Evolutionary conservation across 2,888 invertebrate species (phyloP).

Genomic region (Pharmacophagus antenor): DNA sequence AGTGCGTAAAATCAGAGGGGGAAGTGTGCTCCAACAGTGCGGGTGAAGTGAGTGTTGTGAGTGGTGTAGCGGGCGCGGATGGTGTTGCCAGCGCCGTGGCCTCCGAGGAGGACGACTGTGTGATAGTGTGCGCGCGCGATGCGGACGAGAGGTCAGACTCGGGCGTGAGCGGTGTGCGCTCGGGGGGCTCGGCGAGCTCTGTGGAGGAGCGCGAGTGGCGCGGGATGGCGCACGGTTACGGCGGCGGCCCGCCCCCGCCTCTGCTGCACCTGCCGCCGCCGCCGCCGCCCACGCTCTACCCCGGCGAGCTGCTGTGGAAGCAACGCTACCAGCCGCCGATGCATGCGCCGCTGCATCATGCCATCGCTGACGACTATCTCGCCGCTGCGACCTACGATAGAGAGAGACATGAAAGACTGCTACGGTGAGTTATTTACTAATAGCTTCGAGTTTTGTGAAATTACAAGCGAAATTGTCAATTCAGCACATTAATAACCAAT

Average conservation of each 20-base stretch:
- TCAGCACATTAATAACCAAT: too few relatives aligned
- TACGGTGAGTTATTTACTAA: slow-evolving; percentile 73
- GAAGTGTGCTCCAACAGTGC: slow-evolving; percentile 60
- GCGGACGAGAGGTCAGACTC: slow-evolving; percentile 83
- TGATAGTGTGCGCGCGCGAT: slow-evolving; percentile 82
- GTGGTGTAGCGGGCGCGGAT: slow-evolving; percentile 74
- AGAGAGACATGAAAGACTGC: slow-evolving; percentile 84
- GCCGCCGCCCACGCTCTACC: slow-evolving; percentile 76
- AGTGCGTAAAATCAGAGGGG: slow-evolving; percentile 71
- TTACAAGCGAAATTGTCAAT: too few relatives aligned
- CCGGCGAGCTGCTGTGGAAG: slow-evolving; percentile 82
- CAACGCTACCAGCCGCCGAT: slow-evolving; percentile 81
- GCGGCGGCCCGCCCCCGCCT: slow-evolving; percentile 83
- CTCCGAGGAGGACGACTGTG: slow-evolving; percentile 84
- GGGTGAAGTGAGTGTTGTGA: slow-evolving; percentile 65
- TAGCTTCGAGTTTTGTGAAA: not conserved
- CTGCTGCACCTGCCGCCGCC: slow-evolving; percentile 73
- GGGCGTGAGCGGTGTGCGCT: slow-evolving; percentile 88
- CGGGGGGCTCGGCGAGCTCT: slow-evolving; percentile 86
- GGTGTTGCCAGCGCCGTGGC: slow-evolving; percentile 78
- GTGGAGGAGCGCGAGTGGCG: slow-evolving; percentile 89
- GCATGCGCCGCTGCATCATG: slow-evolving; percentile 76
- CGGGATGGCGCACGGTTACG: slow-evolving; percentile 86
- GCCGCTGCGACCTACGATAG: slow-evolving; percentile 81
- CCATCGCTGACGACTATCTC: slow-evolving; percentile 74